These are phyloP conservation scores for Tyria jacobaeae DNA, from an alignment of 2,888 invertebrate species.

Conservation along the genomic window DNA sequence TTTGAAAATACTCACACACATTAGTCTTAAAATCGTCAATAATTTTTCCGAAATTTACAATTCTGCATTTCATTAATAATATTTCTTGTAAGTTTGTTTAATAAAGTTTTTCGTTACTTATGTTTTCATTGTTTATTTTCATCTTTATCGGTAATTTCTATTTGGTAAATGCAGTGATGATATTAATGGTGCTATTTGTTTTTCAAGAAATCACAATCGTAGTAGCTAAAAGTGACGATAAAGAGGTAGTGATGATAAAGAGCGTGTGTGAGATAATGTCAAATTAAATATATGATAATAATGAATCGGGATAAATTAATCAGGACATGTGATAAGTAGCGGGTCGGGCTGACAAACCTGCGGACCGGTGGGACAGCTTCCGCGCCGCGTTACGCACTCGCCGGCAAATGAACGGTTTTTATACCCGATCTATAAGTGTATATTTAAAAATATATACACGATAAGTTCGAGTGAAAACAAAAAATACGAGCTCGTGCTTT, in stretches of 20 bases:
- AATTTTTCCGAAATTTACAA: slow-evolving; percentile 18
- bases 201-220: slow-evolving; percentile 17
- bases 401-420: slow-evolving; percentile 32
- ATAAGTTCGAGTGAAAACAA: background rate
- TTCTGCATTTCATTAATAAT: slow-evolving; percentile 26
- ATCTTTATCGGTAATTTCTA: slow-evolving; percentile 9
- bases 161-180: background rate
- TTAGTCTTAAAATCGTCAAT: background rate
- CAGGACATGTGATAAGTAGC: slow-evolving; percentile 56
- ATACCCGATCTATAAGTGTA: background rate
- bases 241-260: slow-evolving; percentile 14
- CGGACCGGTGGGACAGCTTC: slow-evolving; percentile 65
- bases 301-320: slow-evolving; percentile 60
- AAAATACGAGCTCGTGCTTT: background rate
- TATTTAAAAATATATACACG: background rate
- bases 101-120: slow-evolving; percentile 30
- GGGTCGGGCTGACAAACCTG: slow-evolving; percentile 55
- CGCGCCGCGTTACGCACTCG: slow-evolving; percentile 54
- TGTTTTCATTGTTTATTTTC: slow-evolving; percentile 18
- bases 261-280: slow-evolving; percentile 6
- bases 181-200: slow-evolving; percentile 24
- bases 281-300: slow-evolving; percentile 34
- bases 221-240: background rate
- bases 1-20: background rate
- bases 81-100: slow-evolving; percentile 33